Percentiles rank a stretch among this genome's conserved stretches.
Evolutionary conservation across 2,113 vertebrate species (phyloP).

Genomic region (Platysteira castanea): DNA sequence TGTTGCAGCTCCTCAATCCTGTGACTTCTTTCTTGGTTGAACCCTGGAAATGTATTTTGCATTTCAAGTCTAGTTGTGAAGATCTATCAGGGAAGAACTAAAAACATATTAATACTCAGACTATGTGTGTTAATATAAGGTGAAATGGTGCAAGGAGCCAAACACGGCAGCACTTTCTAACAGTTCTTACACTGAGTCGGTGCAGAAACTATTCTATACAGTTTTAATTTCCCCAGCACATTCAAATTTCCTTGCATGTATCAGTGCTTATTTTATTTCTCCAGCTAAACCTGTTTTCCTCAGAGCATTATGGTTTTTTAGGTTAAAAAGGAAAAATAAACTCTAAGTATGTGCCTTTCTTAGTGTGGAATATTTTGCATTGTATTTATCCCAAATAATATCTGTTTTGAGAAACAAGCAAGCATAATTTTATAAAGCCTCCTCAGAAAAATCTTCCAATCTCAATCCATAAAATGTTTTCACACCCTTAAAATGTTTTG

Average conservation of each 20-base stretch:
- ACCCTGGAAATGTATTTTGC: neutral
- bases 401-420: neutral
- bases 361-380: neutral
- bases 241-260: neutral
- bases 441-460: neutral
- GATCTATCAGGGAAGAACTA: neutral
- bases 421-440: neutral
- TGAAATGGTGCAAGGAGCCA: neutral
- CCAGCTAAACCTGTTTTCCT: neutral
- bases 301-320: neutral
- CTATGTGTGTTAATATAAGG: no score
- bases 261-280: neutral
- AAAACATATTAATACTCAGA: neutral
- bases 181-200: neutral
- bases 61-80: neutral
- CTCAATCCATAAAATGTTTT: neutral
- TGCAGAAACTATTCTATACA: neutral
- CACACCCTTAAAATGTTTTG: neutral
- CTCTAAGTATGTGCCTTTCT: neutral
- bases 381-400: neutral
- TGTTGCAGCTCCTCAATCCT: neutral
- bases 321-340: neutral
- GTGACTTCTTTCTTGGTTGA: neutral
- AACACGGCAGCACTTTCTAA: neutral
- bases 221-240: neutral